phyloP scores from a whole-genome alignment of 2,113 vertebrate species.

The Rhabdomys dilectus region DNA sequence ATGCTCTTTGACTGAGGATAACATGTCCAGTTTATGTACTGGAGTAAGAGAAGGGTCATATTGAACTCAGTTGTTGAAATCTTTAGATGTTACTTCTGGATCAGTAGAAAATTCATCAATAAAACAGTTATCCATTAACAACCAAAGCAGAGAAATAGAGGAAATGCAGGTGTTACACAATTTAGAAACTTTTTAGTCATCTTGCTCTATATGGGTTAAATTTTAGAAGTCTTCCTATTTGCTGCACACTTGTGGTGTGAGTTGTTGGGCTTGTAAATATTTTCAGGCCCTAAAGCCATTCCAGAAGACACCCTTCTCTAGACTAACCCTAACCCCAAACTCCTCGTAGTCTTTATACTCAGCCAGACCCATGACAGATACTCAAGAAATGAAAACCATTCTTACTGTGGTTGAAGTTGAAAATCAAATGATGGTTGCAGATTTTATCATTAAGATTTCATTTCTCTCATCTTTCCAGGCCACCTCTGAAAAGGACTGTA shows the following conservation, averaged over 20 bases:
- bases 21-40: neutral
- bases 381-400: neutral
- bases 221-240: slow-evolving; percentile 7
- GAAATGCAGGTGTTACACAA: neutral
- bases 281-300: neutral
- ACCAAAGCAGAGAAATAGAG: neutral
- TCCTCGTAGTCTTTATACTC: neutral
- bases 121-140: slow-evolving; percentile 11
- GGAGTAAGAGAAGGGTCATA: neutral
- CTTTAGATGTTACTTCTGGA: slow-evolving; percentile 7
- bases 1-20: neutral
- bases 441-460: neutral
- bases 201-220: neutral
- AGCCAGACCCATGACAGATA: neutral
- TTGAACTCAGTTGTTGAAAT: neutral
- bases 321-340: neutral
- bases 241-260: neutral
- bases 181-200: neutral
- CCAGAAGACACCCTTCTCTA: neutral
- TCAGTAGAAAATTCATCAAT: slow-evolving; percentile 8
- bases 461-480: neutral
- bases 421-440: neutral
- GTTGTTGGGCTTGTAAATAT: neutral
- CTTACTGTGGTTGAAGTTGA: neutral
- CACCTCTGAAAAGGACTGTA: neutral